Base-by-base conservation (phyloP, 2,888 invertebrate species). In the Muschampia plurimacula region DNA sequence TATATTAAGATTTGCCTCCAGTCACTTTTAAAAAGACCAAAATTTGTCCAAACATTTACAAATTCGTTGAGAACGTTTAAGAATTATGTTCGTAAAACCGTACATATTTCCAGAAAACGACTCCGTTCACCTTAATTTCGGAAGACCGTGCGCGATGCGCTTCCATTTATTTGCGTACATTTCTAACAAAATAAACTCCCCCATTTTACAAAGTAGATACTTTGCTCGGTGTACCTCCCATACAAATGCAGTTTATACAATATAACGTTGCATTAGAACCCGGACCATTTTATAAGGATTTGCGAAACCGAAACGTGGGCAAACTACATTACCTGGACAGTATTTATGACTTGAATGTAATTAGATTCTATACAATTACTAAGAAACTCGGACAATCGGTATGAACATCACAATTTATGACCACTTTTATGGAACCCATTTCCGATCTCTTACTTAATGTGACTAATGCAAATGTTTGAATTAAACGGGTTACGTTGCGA, bases 361-460 rank as follows among this genome's bases (percentile, higher is more conserved):
- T 72, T 67, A 69, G 52, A 68, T 68, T 64, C 63, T 59, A 68
- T 57, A 67, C 46, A 68, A 68, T 67, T 72, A 67, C 67, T 57
- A 64, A 72, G 72, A 68, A 68, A 64, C 67, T 67, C 41, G 63
- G 55, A 64, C 67, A 72, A 72, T 72, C 67, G 63, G 63, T 72
- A 72, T 67, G 63, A 67, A 72, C 67, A 49, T 72, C 63, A 46
- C 64, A 64, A 64, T 72, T 72, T 72, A 72, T 64, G 63, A 46
- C 28, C 67, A 57, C 57, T 68, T 72, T 72, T 72, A 72, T 72
- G 63, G 72, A 39, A 44, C 46, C 72, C 67, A 57, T 67, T 68
- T 72, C 64, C 63, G 57, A 64, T 68, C 39, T 59, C 72, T 64
- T 68, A 64, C 36, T 72, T 68, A 72, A 63, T 68, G 55, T 57